These are phyloP conservation scores for Nebria ingens DNA, from an alignment of 1,140 invertebrate genomes.

Conservation along the genomic window DNA sequence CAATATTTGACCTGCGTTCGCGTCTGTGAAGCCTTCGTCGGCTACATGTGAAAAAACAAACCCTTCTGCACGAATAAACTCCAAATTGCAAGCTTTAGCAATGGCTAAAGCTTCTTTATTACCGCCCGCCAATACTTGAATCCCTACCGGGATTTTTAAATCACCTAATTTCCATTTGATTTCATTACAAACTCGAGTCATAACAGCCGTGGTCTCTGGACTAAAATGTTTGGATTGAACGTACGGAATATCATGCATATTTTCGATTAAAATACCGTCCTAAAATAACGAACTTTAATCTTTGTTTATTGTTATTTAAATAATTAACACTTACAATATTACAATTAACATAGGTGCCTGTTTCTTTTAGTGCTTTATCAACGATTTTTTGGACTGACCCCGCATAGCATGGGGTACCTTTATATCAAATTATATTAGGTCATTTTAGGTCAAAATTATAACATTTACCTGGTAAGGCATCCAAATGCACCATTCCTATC, in stretches of 20 bases:
- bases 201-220: conserved; percentile 58
- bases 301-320: conserved; percentile 11
- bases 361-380: conserved; percentile 45
- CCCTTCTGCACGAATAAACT: conserved; percentile 72
- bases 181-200: conserved; percentile 51
- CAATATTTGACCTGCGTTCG: conserved; percentile 62
- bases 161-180: conserved; percentile 39
- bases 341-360: conserved; percentile 44
- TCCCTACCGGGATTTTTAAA: conserved; percentile 42
- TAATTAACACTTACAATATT: conserved; percentile 44
- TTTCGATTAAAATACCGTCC: conserved; percentile 73
- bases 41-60: conserved; percentile 75
- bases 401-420: conserved; percentile 45
- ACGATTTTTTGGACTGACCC: conserved; percentile 41
- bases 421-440: conserved; percentile 21
- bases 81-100: conserved; percentile 56
- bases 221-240: conserved; percentile 43
- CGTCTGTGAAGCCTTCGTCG: conserved; percentile 71
- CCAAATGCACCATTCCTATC: conserved; percentile 69
- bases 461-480: conserved; percentile 53
- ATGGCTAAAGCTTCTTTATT: conserved; percentile 70
- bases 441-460: conserved; percentile 7
- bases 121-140: conserved; percentile 65
- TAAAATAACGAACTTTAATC: conserved; percentile 27
- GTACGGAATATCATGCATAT: conserved; percentile 82